Evolutionary conservation across 2,113 vertebrate genomes (phyloP).

Genomic region (Elgaria multicarinata): DNA sequence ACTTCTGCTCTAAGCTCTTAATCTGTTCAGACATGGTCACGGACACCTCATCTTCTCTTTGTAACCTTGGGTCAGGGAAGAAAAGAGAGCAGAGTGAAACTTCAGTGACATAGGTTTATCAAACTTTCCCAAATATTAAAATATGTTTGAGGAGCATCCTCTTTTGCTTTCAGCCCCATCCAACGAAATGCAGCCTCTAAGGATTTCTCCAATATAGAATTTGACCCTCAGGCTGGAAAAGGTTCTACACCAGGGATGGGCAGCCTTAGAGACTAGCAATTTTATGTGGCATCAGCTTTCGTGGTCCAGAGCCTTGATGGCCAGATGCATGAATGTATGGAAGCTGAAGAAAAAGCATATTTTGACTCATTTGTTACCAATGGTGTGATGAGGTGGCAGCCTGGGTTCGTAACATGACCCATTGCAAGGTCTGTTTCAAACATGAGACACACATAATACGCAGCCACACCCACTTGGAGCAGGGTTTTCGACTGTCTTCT

Average conservation of each 20-base stretch:
- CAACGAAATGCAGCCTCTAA: no score
- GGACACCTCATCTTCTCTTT: no score
- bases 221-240: no score
- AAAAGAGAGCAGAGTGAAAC: background rate
- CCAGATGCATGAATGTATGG: background rate
- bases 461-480: conserved; percentile 67
- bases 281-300: background rate
- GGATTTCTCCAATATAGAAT: no score
- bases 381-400: conserved; percentile 40
- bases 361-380: conserved; percentile 12
- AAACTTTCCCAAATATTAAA: background rate
- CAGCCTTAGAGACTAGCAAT: background rate
- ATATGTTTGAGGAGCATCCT: background rate
- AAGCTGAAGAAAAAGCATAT: background rate
- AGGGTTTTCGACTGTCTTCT: conserved; percentile 61
- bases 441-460: conserved; percentile 16
- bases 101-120: background rate
- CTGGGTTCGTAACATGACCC: conserved; percentile 61
- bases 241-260: no score
- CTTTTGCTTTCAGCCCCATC: background rate
- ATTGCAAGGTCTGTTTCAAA: conserved; percentile 58
- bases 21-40: no score
- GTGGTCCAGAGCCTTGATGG: background rate
- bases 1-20: no score
- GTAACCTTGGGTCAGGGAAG: background rate